These are phyloP conservation scores for Petrolisthes manimaculis DNA, from an alignment of 2,888 invertebrate species.

Conservation along the genomic window DNA sequence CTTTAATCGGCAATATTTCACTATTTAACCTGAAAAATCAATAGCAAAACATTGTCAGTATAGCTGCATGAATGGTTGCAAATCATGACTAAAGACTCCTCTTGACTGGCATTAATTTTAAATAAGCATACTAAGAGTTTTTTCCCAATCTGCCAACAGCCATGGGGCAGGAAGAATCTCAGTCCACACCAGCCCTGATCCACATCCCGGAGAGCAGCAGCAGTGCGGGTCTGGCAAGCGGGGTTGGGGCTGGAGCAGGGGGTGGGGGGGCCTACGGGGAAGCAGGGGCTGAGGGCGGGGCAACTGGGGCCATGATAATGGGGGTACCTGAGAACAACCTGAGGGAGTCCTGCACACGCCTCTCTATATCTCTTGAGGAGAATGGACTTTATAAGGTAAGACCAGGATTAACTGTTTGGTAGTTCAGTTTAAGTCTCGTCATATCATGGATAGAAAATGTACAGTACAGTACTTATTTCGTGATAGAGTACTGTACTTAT, in stretches of 20 bases:
- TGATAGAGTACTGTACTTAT: no score
- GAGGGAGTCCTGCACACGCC: slow-evolving; percentile 73
- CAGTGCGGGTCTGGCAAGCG: slow-evolving; percentile 25
- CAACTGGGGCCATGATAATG: slow-evolving; percentile 67
- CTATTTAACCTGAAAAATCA: no score
- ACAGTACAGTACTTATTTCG: no score
- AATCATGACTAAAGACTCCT: neutral
- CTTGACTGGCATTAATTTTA: neutral
- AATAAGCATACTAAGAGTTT: neutral
- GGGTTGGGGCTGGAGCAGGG: slow-evolving; percentile 31
- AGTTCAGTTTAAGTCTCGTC: no score
- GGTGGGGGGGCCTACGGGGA: slow-evolving; percentile 62
- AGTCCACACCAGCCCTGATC: slow-evolving; percentile 73
- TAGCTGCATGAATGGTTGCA: neutral
- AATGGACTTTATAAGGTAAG: slow-evolving; percentile 80
- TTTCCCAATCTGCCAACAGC: slow-evolving; percentile 72
- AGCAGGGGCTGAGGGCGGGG: slow-evolving; percentile 56
- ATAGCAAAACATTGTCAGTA: no score
- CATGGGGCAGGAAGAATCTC: slow-evolving; percentile 89
- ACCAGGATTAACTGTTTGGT: neutral
- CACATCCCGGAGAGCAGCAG: slow-evolving; percentile 64
- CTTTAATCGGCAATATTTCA: no score
- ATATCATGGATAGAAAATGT: no score
- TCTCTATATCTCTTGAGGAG: slow-evolving; percentile 89
- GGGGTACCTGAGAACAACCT: slow-evolving; percentile 67